Percentiles rank a stretch among this genome's conserved stretches.
phyloP scores from a whole-genome alignment of 2,888 invertebrate genomes.

The Minunthozetes semirufus region DNA sequence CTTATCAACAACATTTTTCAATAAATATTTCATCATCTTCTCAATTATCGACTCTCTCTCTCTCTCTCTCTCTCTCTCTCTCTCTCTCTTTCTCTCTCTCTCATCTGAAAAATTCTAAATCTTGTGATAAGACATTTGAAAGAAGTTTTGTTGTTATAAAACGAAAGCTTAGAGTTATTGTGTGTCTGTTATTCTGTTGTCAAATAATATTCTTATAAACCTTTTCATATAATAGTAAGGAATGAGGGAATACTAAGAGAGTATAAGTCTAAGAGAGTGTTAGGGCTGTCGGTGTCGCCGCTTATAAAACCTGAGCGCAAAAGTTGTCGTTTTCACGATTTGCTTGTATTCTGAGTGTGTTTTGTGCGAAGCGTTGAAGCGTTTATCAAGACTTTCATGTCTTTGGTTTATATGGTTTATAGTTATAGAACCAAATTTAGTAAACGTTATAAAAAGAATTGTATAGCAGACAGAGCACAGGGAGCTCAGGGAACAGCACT shows the following conservation, averaged over 20 bases:
- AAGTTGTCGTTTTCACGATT: conserved; percentile 7
- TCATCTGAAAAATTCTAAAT: too few relatives aligned
- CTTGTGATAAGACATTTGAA: too few relatives aligned
- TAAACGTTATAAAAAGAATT: conserved; percentile 16
- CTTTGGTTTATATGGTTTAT: not conserved
- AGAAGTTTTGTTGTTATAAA: too few relatives aligned
- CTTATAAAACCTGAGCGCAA: not conserved
- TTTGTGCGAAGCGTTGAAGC: conserved; percentile 14
- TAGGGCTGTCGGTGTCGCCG: not conserved
- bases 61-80: too few relatives aligned
- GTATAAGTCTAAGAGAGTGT: not conserved
- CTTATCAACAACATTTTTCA: too few relatives aligned
- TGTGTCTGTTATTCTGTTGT: too few relatives aligned
- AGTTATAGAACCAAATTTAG: conserved; percentile 19
- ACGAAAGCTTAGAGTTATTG: too few relatives aligned
- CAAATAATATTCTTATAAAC: too few relatives aligned
- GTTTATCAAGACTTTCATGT: not conserved
- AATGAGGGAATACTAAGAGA: not conserved
- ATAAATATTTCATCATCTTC: too few relatives aligned
- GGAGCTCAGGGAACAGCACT: not conserved
- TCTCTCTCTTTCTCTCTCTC: too few relatives aligned
- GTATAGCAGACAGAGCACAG: conserved; percentile 3
- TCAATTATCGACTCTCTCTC: too few relatives aligned
- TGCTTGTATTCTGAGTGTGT: conserved; percentile 3
- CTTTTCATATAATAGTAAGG: too few relatives aligned